Percentiles rank a stretch among this genome's conserved stretches.
Evolutionary conservation across 1,140 invertebrate genomes (phyloP).

Genomic region (Mylabris phalerata): DNA sequence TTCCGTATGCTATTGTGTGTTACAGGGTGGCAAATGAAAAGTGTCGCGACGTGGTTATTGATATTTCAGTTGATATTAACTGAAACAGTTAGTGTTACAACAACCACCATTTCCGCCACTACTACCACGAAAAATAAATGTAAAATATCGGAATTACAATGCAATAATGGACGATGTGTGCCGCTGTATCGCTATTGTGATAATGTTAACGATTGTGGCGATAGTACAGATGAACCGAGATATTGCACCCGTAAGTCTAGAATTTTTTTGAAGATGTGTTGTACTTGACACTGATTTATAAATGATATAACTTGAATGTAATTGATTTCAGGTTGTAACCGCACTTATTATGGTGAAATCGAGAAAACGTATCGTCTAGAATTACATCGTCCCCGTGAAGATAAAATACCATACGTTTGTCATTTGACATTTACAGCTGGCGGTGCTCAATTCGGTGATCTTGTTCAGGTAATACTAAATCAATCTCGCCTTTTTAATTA

Average conservation of each 20-base stretch:
- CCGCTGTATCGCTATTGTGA: slow-evolving; percentile 77
- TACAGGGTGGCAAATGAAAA: slow-evolving; percentile 5
- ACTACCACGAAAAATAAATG: slow-evolving; percentile 43
- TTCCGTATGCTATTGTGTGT: not conserved
- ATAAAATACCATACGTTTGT: slow-evolving; percentile 77
- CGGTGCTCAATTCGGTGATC: slow-evolving; percentile 73
- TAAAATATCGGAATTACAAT: slow-evolving; percentile 71
- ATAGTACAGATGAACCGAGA: slow-evolving; percentile 74
- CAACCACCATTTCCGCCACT: slow-evolving; percentile 6
- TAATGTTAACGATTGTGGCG: slow-evolving; percentile 75
- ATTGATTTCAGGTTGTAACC: slow-evolving; percentile 67
- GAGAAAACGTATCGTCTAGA: slow-evolving; percentile 76
- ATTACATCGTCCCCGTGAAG: slow-evolving; percentile 71
- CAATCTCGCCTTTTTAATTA: no score
- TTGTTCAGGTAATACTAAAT: slow-evolving; percentile 62
- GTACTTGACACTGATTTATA: not conserved
- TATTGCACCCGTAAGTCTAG: slow-evolving; percentile 77
- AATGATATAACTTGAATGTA: no score
- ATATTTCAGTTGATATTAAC: not conserved
- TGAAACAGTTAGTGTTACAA: not conserved
- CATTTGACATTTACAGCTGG: slow-evolving; percentile 78
- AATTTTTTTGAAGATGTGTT: not conserved
- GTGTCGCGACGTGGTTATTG: slow-evolving; percentile 1
- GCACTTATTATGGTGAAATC: slow-evolving; percentile 77
- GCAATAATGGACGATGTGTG: slow-evolving; percentile 71